Percentiles rank a stretch among this genome's conserved stretches.
Evolutionary conservation across 2,888 invertebrate genomes (phyloP).

Genomic region (Heteromurus nitidus): DNA sequence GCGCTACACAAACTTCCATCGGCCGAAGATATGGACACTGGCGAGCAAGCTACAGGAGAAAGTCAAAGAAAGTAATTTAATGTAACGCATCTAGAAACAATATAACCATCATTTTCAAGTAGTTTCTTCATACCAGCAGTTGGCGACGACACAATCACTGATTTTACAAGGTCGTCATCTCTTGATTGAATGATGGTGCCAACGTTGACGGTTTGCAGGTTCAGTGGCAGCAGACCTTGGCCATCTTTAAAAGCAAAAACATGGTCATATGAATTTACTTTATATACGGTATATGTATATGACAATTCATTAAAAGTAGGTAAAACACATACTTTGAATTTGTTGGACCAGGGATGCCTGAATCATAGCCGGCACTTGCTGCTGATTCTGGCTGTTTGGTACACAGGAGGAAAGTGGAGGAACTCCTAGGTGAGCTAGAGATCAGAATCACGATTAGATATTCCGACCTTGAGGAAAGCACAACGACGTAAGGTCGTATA

Average conservation of each 20-base stretch:
- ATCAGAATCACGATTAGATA: conserved; percentile 70
- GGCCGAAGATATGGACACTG: conserved; percentile 41
- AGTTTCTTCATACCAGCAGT: conserved; percentile 36
- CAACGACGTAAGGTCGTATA: conserved; percentile 70
- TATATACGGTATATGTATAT: not conserved
- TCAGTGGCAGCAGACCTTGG: conserved; percentile 52
- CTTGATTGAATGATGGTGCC: conserved; percentile 19
- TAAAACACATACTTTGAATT: conserved; percentile 59
- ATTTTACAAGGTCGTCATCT: conserved; percentile 45
- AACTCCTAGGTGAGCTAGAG: conserved; percentile 67
- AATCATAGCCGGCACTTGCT: conserved; percentile 34
- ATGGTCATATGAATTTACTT: not conserved
- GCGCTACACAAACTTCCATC: conserved; percentile 44
- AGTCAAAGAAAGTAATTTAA: not conserved
- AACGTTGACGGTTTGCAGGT: conserved; percentile 43
- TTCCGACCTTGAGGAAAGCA: conserved; percentile 50
- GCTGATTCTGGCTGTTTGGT: conserved; percentile 40
- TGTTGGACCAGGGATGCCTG: conserved; percentile 43
- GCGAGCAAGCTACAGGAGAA: conserved; percentile 28
- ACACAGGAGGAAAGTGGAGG: conserved; percentile 31
- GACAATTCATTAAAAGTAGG: not conserved
- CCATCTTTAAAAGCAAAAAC: conserved; percentile 29
- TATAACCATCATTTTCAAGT: not conserved
- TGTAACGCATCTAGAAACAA: not conserved
- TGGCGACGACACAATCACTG: conserved; percentile 47